Base-by-base conservation (phyloP, 2,113 vertebrate genomes). In the Dendropsophus ebraccatus region DNA sequence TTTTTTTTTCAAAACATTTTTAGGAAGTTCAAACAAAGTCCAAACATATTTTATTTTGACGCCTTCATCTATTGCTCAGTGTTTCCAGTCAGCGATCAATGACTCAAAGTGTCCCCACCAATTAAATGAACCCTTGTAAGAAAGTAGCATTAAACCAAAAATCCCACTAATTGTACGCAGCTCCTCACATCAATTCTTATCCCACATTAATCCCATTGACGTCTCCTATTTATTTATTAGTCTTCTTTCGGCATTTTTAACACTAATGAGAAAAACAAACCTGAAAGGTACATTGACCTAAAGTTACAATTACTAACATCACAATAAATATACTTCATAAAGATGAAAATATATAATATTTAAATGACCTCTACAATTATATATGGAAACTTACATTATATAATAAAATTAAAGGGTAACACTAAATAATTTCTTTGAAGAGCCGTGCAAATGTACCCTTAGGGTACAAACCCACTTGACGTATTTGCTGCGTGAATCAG, bases 41-140 rank as follows among this genome's bases (percentile, higher is more conserved):
- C 75, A 85, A 50, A 79, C 47, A 78, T 85, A 70, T 70, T 79
- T 79, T 79, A 85, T 85, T 69, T 85, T 47, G 25, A 47, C 30
- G 75, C 47, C 28, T 52, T 37, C 58, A 79, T 69, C 78, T 79
- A 85, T 85, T 85, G 75, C 75, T 78, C 23, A 70, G 32, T 78
- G 47, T 77, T 85, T 85, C 75, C 75, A 69, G 60, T 79, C 69
- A 85, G 74, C 47, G 79, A 85, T 85, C 60, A 79, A 85, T 85
- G 75, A 85, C 47, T 85, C 60, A 79, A 79, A 79, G 84, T 54
- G 83, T 76, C 84, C 70, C 30, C 65, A 79, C 75, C 75, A 79
- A 85, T 85, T 85, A 79, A 41, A 85, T 78, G 67, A 70, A 56
- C 62, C 58, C 32, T 78, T 78, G 37, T 78, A 78, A 79, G 62